Conservation (phyloP, 1,140 invertebrate species). For the Nebria ingens region DNA sequence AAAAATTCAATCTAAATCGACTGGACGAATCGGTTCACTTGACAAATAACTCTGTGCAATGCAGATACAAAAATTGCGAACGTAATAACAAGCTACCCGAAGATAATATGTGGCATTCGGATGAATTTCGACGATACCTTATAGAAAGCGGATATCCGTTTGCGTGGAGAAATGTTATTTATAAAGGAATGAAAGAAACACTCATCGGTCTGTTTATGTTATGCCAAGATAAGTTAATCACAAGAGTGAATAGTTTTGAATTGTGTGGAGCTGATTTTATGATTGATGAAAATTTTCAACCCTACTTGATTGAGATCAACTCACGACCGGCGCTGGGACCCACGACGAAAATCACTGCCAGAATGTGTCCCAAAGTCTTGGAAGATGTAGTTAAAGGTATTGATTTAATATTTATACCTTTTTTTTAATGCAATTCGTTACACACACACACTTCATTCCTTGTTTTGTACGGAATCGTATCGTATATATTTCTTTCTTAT, state of each 20-base stretch:
- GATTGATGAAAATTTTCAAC: conserved; percentile 70
- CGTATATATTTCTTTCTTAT: neutral
- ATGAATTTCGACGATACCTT: conserved; percentile 57
- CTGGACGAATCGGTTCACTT: conserved; percentile 84
- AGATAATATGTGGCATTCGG: conserved; percentile 80
- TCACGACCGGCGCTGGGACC: conserved; percentile 75
- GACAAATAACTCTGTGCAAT: conserved; percentile 86
- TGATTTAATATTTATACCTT: neutral
- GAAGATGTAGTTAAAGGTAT: conserved; percentile 82
- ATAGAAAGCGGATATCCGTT: conserved; percentile 30
- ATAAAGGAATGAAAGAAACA: conserved; percentile 75
- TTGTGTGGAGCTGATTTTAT: conserved; percentile 91
- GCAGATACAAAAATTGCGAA: conserved; percentile 61
- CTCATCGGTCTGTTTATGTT: conserved; percentile 68
- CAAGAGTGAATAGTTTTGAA: conserved; percentile 73
- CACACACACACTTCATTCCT: too few relatives aligned
- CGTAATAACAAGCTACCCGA: conserved; percentile 56
- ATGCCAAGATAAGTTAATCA: conserved; percentile 64
- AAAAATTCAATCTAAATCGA: conserved; percentile 70
- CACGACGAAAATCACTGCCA: conserved; percentile 71
- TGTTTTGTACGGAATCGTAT: too few relatives aligned
- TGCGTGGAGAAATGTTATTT: conserved; percentile 59
- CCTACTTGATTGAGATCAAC: conserved; percentile 91
- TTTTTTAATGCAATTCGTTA: too few relatives aligned
- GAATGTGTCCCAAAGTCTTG: conserved; percentile 68